These are phyloP conservation scores for Danionella dracula DNA, from an alignment of 2,797 vertebrate species.

Conservation along the genomic window DNA sequence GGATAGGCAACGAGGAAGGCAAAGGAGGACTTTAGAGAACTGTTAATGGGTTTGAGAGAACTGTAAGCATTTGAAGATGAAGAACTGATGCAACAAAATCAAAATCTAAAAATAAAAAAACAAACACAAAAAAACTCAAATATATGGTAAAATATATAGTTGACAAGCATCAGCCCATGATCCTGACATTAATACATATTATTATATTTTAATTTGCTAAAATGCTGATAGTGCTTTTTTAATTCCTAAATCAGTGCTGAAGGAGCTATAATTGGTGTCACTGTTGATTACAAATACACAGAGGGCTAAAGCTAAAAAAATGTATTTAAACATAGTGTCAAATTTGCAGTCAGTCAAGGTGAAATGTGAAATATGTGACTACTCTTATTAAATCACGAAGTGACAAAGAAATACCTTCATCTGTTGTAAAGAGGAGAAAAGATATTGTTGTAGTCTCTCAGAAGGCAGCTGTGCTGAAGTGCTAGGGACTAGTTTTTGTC, in stretches of 20 bases:
- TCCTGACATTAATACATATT: background rate
- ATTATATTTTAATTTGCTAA: too few species aligned
- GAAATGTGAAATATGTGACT: constrained; percentile 15
- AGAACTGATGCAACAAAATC: too few species aligned
- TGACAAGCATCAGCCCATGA: too few species aligned
- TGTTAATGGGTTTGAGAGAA: too few species aligned
- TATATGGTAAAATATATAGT: too few species aligned
- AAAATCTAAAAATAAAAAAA: too few species aligned
- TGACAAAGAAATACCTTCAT: background rate
- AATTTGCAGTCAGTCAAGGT: background rate
- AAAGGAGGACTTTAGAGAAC: too few species aligned
- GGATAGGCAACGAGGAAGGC: too few species aligned
- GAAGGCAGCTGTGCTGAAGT: background rate
- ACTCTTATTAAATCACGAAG: background rate
- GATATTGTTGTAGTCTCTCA: background rate
- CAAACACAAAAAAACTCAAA: too few species aligned
- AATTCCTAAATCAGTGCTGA: constrained; percentile 11
- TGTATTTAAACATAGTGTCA: constrained; percentile 2
- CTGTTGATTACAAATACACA: constrained; percentile 2
- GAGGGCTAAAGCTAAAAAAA: constrained; percentile 17
- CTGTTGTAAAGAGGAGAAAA: constrained; percentile 1
- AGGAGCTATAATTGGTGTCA: constrained; percentile 11
- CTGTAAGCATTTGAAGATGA: too few species aligned
- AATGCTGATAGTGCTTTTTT: too few species aligned
- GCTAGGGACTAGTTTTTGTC: background rate